These are phyloP conservation scores for Paguma larvata DNA, from an alignment of 2,797 vertebrate species.

Conservation along the genomic window DNA sequence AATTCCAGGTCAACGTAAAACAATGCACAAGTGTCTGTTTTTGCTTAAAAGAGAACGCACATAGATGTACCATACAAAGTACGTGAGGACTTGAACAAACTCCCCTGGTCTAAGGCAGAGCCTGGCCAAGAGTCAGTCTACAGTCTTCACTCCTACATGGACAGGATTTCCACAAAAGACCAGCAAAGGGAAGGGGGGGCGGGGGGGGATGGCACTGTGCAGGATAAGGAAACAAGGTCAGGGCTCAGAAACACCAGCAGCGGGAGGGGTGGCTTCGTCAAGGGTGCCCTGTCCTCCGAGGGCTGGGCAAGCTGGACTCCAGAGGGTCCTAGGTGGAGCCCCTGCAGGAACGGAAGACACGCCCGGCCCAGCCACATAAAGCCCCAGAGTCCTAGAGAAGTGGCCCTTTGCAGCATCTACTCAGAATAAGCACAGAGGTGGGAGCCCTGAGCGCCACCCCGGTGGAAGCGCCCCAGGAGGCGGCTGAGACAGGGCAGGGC, in stretches of 20 bases:
- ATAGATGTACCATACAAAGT: accelerated
- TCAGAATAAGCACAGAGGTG: neutral
- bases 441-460: accelerated
- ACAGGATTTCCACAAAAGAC: neutral
- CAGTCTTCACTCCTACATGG: neutral
- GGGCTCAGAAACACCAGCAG: neutral
- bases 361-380: neutral
- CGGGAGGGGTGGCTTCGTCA: neutral
- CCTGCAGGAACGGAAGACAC: neutral
- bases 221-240: neutral
- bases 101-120: too few relatives aligned
- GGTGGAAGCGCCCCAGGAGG: neutral
- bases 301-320: neutral
- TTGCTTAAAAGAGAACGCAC: too few relatives aligned
- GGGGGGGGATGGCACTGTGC: neutral
- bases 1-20: neutral
- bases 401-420: neutral
- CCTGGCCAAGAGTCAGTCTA: too few relatives aligned
- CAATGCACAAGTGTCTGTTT: neutral
- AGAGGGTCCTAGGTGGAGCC: neutral
- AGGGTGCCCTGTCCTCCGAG: neutral
- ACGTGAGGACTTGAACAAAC: accelerated
- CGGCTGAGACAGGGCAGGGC: neutral
- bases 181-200: neutral
- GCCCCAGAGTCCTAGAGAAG: neutral